Base-by-base conservation (phyloP, 2,888 invertebrate species). In the Brachypalpus laphriformis region DNA sequence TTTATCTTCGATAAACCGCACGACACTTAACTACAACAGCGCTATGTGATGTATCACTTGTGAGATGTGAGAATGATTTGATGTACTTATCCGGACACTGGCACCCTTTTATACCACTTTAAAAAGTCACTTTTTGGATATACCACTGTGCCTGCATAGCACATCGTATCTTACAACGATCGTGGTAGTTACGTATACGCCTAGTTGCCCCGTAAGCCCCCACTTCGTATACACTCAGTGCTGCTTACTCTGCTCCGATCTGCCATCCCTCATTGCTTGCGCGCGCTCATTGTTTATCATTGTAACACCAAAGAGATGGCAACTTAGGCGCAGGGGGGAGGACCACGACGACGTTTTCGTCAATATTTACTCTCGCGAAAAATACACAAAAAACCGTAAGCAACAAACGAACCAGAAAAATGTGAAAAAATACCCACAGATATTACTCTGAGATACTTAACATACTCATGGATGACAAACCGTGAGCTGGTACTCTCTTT, bases 11-110 rank as follows among this genome's bases (percentile, higher is more conserved):
- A 57, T 70, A 25, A 75, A 75, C 77, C 82, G 80, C 82, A 74
- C 77, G 80, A 56, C 59, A 63, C 57, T 76, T 57, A 42, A 61
- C 56, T 25, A 31, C 40, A 61, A 75, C 65, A 49, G 77, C 72
- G 59, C 68, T 56, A 45, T 78, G 77, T 85, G 88, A 89, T 89
- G 89, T 89, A 89, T 88, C 89, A 89, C 89, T 90, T 88, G 87
- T 89, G 89, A 90, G 89, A 88, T 89, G 89, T 91, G 89, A 90
- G 90, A 91, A 91, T 90, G 90, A 88, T 91, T 90, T 92, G 92
- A 91, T 91, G 91, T 89, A 88, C 89, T 89, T 89, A 89, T 91
- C 89, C 88, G 82, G 85, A 88, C 89, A 88, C 87, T 88, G 89
- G 87, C 89, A 89, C 90, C 90, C 90, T 91, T 91, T 89, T 92